Evolutionary conservation across 2,888 invertebrate species (phyloP), one percentile per base, ranked within the genome.

Genomic region (Caenorhabditis drosophilae): DNA sequence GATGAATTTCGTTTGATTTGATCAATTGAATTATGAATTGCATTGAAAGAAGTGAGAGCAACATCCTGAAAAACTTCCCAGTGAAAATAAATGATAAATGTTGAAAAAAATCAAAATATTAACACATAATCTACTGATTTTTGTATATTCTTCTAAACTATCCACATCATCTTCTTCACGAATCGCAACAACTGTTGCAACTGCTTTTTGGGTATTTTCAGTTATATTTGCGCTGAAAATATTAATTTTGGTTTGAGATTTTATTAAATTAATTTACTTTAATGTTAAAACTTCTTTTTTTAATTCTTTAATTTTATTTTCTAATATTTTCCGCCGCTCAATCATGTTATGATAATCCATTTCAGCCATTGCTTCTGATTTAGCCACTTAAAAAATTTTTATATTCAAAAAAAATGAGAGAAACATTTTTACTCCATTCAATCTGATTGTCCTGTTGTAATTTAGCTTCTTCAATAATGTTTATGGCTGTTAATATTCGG

Each of bases 71-170:
- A 48, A 20, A 23, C n/a, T 26, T 3, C 15, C 9, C 4, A 20
- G 18, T 11, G 22, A 40, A 40, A 40, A 20, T 40, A 4, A 40
- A 7, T 7, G 7, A 4, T 20, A 20, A 20, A 3, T 4, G 7
- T 36, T 36, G 4, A 11, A 36, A n/a, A 7, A 36, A 6, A 9
- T 31, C 31, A 12, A 31, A 31, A 36, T 4, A 38, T 52, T 27
- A 20, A 60, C 60, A 49, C 60, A 61, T 20, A 61, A 31, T 22
- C 50, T 49, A 23, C 54, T 54, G n/a, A 61, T 54, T 6, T 55
- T 51, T 12, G 38, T 49, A 31, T 41, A 61, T 31, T 61, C 50
- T 4, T 40, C 16, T 44, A 45, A 53, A 15, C 54, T 44, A 49
- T 61, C 55, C 3, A 27, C 31, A n/a, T 46, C 42, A 41, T 55